Conservation (phyloP, 1,140 invertebrate genomes). For the Cardiocondyla obscurior region DNA sequence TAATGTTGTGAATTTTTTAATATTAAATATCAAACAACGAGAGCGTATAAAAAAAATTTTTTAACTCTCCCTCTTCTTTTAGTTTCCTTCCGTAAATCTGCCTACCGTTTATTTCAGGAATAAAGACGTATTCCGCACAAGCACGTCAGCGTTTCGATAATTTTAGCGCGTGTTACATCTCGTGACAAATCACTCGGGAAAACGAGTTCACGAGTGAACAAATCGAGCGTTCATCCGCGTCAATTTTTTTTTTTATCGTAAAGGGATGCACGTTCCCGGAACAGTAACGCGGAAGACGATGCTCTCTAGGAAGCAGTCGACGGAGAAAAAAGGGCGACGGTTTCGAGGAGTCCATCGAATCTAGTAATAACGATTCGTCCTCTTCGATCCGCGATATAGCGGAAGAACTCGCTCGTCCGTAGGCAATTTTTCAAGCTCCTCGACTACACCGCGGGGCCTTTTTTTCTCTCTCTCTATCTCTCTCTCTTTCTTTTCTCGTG, state of each 20-base stretch:
- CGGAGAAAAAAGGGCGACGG: not conserved
- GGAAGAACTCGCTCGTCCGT: conserved; percentile 17
- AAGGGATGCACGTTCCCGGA: not conserved
- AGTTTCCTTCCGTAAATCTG: not conserved
- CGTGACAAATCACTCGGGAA: conserved; percentile 47
- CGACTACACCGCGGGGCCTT: not conserved
- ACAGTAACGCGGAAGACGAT: not conserved
- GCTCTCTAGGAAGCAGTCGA: not conserved
- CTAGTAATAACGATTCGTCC: conserved; percentile 34
- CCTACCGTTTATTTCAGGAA: not conserved
- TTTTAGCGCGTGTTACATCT: conserved; percentile 8
- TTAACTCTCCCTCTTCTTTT: not conserved
- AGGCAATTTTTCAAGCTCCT: conserved; percentile 53
- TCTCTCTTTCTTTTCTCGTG: not conserved
- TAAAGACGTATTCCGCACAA: not conserved
- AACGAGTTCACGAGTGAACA: conserved; percentile 49
- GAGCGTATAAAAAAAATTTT: not conserved
- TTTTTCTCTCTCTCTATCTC: not conserved
- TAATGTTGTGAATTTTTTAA: too few species aligned
- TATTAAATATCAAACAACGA: not conserved
- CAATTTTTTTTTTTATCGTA: conserved; percentile 1
- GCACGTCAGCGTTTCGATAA: conserved; percentile 9
- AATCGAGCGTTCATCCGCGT: conserved; percentile 27
- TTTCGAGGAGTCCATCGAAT: conserved; percentile 15
- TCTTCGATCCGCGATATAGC: conserved; percentile 6